These are phyloP conservation scores for Euura saliciscinereae DNA, from an alignment of 1,140 invertebrate species.

Conservation along the genomic window DNA sequence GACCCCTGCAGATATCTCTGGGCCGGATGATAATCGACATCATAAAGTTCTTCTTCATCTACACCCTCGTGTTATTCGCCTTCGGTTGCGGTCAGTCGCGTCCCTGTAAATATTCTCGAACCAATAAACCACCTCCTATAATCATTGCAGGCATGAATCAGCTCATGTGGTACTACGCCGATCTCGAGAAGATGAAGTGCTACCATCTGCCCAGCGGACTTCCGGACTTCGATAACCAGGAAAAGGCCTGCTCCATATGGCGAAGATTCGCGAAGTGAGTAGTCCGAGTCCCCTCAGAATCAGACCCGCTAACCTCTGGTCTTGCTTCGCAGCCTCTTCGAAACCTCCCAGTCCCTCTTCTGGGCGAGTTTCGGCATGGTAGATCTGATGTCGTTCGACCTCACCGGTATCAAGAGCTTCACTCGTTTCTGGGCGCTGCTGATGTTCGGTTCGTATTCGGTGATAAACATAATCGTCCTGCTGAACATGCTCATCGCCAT, in stretches of 20 bases:
- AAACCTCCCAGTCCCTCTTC: constrained; percentile 92
- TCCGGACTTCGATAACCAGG: constrained; percentile 78
- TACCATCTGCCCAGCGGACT: constrained; percentile 72
- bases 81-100: constrained; percentile 79
- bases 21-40: constrained; percentile 94
- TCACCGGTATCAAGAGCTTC: constrained; percentile 86
- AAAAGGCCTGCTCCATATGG: constrained; percentile 85
- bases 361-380: constrained; percentile 94
- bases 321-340: constrained; percentile 77
- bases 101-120: constrained; percentile 15
- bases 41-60: constrained; percentile 93
- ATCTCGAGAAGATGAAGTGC: constrained; percentile 84
- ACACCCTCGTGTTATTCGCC: constrained; percentile 86
- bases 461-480: constrained; percentile 91
- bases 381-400: constrained; percentile 84
- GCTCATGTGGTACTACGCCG: constrained; percentile 94
- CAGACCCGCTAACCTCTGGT: neutral
- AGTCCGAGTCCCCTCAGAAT: neutral
- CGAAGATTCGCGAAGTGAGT: constrained; percentile 82
- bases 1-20: constrained; percentile 87
- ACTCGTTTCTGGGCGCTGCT: constrained; percentile 87
- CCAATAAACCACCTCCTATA: neutral
- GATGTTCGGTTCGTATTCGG: constrained; percentile 88
- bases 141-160: constrained; percentile 80
- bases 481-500: constrained; percentile 95